Conservation (phyloP, 2,797 vertebrate genomes). For the Eulemur rubriventer region DNA sequence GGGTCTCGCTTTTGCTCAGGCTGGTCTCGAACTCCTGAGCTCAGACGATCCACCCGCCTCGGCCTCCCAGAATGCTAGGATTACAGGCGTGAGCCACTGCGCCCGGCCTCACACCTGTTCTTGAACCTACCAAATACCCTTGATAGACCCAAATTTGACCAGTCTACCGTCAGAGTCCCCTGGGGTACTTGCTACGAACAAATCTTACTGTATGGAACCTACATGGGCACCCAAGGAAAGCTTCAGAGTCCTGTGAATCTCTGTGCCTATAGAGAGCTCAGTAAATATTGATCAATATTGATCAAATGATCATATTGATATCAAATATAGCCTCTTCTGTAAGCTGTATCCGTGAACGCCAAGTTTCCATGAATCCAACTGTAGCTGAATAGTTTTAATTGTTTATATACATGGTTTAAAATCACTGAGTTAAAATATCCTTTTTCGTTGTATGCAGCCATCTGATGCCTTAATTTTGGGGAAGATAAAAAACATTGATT, state of each 20-base stretch:
- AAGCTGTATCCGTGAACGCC: background rate
- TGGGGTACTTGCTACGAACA: background rate
- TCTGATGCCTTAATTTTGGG: slow-evolving; percentile 97
- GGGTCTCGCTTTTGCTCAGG: too few relatives aligned
- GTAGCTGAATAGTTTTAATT: background rate
- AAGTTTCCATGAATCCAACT: background rate
- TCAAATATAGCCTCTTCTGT: background rate
- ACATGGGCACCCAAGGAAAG: background rate
- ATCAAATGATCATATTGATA: background rate
- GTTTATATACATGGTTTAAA: background rate
- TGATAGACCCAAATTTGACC: background rate
- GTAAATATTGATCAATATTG: background rate
- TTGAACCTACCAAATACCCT: background rate
- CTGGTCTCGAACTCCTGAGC: too few relatives aligned
- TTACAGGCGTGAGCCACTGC: too few relatives aligned
- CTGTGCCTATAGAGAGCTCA: background rate
- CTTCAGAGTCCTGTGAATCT: background rate
- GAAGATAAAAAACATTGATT: slow-evolving; percentile 97
- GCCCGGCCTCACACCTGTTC: background rate
- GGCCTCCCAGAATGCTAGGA: too few relatives aligned
- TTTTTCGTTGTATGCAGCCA: slow-evolving; percentile 87
- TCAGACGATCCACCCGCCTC: too few relatives aligned
- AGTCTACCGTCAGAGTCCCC: background rate
- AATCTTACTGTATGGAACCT: background rate
- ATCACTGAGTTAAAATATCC: background rate